Evolutionary conservation across 2,113 vertebrate genomes (phyloP).

Genomic region (Halcyon senegalensis): DNA sequence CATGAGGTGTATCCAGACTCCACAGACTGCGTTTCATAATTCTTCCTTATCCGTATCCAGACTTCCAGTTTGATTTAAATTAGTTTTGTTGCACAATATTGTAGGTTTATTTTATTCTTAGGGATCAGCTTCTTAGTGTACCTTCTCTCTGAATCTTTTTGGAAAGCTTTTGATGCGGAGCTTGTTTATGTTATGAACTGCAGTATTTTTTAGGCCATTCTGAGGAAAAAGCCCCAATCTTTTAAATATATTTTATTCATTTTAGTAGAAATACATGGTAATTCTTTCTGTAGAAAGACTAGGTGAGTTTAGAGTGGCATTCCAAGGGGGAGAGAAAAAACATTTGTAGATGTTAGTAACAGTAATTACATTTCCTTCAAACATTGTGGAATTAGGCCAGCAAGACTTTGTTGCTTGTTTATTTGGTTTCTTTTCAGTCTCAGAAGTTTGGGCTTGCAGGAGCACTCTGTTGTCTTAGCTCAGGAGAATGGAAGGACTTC

Average conservation of each 20-base stretch:
- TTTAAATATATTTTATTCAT: background rate
- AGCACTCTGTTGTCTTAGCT: background rate
- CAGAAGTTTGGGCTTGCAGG: background rate
- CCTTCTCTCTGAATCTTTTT: background rate
- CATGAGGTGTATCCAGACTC: background rate
- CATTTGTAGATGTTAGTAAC: background rate
- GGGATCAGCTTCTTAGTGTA: background rate
- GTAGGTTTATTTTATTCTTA: background rate
- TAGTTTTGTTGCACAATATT: background rate
- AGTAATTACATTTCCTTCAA: background rate
- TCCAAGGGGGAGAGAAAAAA: background rate
- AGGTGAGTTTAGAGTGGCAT: background rate
- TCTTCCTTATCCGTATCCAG: background rate
- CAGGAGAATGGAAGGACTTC: fast-evolving
- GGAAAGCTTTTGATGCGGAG: background rate
- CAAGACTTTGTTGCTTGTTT: background rate
- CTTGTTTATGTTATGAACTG: background rate
- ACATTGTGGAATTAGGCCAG: background rate
- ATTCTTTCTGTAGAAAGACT: background rate
- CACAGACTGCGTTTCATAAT: conserved; percentile 5
- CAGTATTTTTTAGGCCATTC: background rate
- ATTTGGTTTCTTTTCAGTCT: background rate
- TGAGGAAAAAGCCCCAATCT: background rate
- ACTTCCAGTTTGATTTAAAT: conserved; percentile 25
- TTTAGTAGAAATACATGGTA: background rate